phyloP scores from a whole-genome alignment of 1,140 invertebrate genomes.

The Ceratoteleas bidentatus region DNA sequence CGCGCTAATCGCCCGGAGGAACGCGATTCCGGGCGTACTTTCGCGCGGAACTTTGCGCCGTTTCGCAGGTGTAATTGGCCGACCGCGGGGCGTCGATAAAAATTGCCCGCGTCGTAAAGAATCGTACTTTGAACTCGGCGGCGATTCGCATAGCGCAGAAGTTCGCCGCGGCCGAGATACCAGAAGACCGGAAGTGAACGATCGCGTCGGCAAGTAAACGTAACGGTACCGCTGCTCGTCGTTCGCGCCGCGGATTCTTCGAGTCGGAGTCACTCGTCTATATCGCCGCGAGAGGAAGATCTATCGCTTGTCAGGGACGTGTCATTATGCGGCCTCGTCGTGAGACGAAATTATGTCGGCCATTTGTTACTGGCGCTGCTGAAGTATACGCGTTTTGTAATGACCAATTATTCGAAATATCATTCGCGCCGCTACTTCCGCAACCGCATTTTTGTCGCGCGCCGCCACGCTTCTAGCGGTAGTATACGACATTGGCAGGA shows the following conservation, averaged over 20 bases:
- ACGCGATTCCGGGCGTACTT: no score
- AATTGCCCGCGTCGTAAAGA: slow-evolving; percentile 42
- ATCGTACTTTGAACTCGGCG: slow-evolving; percentile 42
- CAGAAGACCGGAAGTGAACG: slow-evolving; percentile 61
- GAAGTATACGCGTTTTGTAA: slow-evolving; percentile 59
- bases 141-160: slow-evolving; percentile 43
- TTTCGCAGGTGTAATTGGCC: slow-evolving; percentile 1
- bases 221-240: slow-evolving; percentile 57
- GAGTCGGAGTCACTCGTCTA: slow-evolving; percentile 38
- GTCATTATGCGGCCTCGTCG: slow-evolving; percentile 43
- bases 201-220: slow-evolving; percentile 50
- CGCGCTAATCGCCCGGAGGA: no score
- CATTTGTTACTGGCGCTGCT: slow-evolving; percentile 54
- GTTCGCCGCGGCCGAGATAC: slow-evolving; percentile 46
- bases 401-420: slow-evolving; percentile 64
- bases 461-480: slow-evolving; percentile 29
- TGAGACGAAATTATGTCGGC: slow-evolving; percentile 59
- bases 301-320: slow-evolving; percentile 47
- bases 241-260: slow-evolving; percentile 54
- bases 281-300: slow-evolving; percentile 52
- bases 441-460: slow-evolving; percentile 27
- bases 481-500: slow-evolving; percentile 6
- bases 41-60: not conserved
- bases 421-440: slow-evolving; percentile 50
- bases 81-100: slow-evolving; percentile 25